Percentiles rank a stretch among this genome's conserved stretches.
phyloP scores from a whole-genome alignment of 2,113 vertebrate species.

The Trochalopteron elliotii region DNA sequence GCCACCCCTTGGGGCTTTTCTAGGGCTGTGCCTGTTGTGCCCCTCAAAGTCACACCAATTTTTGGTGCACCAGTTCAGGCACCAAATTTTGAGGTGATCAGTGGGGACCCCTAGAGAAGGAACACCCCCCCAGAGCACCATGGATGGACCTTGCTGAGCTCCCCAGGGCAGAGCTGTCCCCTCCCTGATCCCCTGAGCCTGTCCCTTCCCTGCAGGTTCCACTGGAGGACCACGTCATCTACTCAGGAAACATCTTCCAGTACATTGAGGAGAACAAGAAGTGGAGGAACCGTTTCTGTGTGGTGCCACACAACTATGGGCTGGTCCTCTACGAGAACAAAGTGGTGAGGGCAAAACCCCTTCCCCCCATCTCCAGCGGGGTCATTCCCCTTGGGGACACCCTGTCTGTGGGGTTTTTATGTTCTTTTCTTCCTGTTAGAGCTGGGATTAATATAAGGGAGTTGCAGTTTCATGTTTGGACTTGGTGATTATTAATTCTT shows the following conservation, averaged over 20 bases:
- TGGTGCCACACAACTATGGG: slow-evolving; percentile 86
- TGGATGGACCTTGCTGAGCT: rapidly evolving
- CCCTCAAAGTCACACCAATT: background rate
- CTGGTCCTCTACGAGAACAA: slow-evolving; percentile 87
- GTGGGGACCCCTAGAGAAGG: rapidly evolving
- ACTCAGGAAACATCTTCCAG: slow-evolving; percentile 92
- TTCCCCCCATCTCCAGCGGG: rapidly evolving
- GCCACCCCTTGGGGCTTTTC: background rate
- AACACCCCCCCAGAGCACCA: background rate
- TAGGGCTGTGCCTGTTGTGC: background rate
- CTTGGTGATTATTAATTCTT: background rate
- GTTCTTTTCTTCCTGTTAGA: background rate
- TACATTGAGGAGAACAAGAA: slow-evolving; percentile 93
- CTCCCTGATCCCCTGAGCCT: rapidly evolving
- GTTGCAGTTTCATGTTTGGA: too few species aligned
- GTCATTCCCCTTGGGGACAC: background rate
- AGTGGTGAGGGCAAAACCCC: slow-evolving; percentile 72
- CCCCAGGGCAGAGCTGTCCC: background rate
- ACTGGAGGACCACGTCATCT: slow-evolving; percentile 85
- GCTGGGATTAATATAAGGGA: background rate
- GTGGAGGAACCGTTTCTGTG: slow-evolving; percentile 90
- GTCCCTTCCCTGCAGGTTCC: slow-evolving; percentile 71
- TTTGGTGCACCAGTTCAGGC: background rate
- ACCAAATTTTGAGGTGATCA: rapidly evolving
- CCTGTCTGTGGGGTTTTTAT: background rate